phyloP scores from a whole-genome alignment of 2,113 vertebrate genomes.

The Cebidichthys violaceus region DNA sequence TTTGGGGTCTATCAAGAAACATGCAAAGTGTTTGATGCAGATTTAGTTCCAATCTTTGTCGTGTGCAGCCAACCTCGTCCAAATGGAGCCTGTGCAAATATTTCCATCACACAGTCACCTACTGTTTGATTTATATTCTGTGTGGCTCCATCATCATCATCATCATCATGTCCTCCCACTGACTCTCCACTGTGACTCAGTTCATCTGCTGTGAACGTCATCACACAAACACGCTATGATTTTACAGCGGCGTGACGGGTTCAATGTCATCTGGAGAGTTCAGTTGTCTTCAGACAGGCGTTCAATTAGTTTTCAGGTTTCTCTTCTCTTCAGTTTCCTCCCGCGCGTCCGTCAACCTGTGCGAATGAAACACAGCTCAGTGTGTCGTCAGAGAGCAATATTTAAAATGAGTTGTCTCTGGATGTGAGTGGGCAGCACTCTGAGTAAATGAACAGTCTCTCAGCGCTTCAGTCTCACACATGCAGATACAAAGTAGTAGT shows the following conservation, averaged over 20 bases:
- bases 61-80: neutral
- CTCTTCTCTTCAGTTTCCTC: neutral
- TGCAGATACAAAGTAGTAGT: neutral
- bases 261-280: neutral
- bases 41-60: neutral
- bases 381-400: neutral
- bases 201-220: neutral
- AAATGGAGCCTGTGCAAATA: neutral
- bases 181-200: slow-evolving; percentile 2
- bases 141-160: neutral
- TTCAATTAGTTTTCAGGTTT: neutral
- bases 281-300: neutral
- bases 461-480: neutral
- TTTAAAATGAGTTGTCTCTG: neutral
- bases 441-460: neutral
- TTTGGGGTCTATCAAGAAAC: too few species aligned
- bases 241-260: neutral
- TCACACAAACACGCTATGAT: neutral
- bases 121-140: neutral
- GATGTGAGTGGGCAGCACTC: slow-evolving; percentile 5
- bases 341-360: neutral
- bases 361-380: neutral
- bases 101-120: neutral
- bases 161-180: slow-evolving; percentile 4
- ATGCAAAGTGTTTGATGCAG: neutral